phyloP scores from a whole-genome alignment of 2,888 invertebrate species.

The Harpalus rufipes region DNA sequence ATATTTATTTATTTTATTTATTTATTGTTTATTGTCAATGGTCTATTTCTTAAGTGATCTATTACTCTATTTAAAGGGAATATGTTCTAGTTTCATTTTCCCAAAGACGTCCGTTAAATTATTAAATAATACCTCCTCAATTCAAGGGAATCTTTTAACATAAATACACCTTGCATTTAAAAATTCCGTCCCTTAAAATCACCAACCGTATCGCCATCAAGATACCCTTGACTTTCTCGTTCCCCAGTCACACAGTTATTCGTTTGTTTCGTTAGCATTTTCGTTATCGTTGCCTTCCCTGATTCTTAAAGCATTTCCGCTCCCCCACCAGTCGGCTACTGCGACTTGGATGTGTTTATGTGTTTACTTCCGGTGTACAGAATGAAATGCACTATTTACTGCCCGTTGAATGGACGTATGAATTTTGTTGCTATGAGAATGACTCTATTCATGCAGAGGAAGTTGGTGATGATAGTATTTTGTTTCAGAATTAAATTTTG shows the following conservation, averaged over 20 bases:
- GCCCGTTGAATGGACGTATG: conserved; percentile 25
- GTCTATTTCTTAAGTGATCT: too few relatives aligned
- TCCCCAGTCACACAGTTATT: conserved; percentile 36
- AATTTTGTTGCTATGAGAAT: neutral
- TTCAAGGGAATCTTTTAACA: conserved; percentile 2
- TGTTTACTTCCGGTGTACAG: conserved; percentile 42
- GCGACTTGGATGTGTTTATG: conserved; percentile 25
- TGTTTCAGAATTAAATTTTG: conserved; percentile 3
- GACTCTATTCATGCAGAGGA: conserved; percentile 4
- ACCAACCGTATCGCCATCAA: conserved; percentile 36
- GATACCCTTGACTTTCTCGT: conserved; percentile 19
- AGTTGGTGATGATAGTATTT: neutral
- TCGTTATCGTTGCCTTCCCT: conserved; percentile 31
- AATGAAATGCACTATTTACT: conserved; percentile 43
- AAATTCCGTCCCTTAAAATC: conserved; percentile 9
- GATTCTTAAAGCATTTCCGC: conserved; percentile 44
- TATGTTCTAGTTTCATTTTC: too few relatives aligned
- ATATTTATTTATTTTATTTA: too few relatives aligned
- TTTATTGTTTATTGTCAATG: too few relatives aligned
- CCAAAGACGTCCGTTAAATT: too few relatives aligned
- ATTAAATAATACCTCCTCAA: neutral
- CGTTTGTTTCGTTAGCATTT: conserved; percentile 32
- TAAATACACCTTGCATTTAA: conserved; percentile 13
- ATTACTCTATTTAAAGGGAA: too few relatives aligned
- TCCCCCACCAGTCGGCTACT: neutral